Percentiles rank a stretch among this genome's conserved stretches.
Conservation (phyloP, 2,888 invertebrate genomes). For the Aproaerema taeniolella region DNA sequence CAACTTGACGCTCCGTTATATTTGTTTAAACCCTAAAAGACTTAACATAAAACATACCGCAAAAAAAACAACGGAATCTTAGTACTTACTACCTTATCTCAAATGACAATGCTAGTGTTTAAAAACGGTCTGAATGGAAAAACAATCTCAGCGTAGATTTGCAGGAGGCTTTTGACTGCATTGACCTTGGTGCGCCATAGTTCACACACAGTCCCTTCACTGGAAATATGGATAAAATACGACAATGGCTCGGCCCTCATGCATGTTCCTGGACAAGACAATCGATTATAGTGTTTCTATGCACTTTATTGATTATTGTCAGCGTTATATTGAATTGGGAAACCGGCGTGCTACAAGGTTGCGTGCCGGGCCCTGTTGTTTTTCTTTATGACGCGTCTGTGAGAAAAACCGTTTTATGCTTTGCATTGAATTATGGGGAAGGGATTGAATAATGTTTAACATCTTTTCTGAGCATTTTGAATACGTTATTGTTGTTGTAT, state of each 20-base stretch:
- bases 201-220: conserved; percentile 76
- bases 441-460: too few species aligned
- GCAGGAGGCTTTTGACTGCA: conserved; percentile 59
- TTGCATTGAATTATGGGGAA: too few species aligned
- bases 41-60: too few species aligned
- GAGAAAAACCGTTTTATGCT: conserved; percentile 7
- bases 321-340: conserved; percentile 55
- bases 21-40: too few species aligned
- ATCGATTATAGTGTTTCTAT: conserved; percentile 66
- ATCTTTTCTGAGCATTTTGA: too few species aligned
- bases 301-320: conserved; percentile 72
- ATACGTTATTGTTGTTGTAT: too few species aligned
- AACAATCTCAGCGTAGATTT: conserved; percentile 26
- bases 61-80: too few species aligned
- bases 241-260: conserved; percentile 64
- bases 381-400: conserved; percentile 8
- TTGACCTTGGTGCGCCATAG: conserved; percentile 64
- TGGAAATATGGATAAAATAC: conserved; percentile 68
- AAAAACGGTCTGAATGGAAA: conserved; percentile 6
- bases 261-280: conserved; percentile 61
- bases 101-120: neutral
- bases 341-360: conserved; percentile 52
- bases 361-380: conserved; percentile 32
- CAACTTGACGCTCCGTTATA: too few species aligned
- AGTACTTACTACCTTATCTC: too few species aligned